Base-by-base conservation (phyloP, 2,113 vertebrate species). In the Sphaerodactylus townsendi region DNA sequence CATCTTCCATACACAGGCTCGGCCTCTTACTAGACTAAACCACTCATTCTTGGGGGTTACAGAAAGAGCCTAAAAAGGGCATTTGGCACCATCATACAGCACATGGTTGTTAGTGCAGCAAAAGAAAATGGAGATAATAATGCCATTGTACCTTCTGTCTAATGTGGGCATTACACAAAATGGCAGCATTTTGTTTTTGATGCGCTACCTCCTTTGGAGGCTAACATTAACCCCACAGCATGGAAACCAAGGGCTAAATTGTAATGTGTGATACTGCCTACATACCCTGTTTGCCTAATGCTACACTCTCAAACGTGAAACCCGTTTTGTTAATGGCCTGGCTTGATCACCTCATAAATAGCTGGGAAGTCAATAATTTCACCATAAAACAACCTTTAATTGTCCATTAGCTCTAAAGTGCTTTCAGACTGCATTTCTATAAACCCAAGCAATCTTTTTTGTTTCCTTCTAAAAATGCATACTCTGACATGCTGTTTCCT, bases 371-470 rank as follows among this genome's bases (percentile, higher is more conserved):
- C 70, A 93, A 86, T n/a, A 66, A 23, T 41, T 81, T 70, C 37
- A 28, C 41, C 76, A 84, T 37, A 69, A 90, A 85, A 48, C 33
- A 74, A 5, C 0, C 70, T 10, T 78, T 79, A 87, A 74, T 37
- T 21, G 0, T 79, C 68, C 10, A 11, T 81, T 90, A 76, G 10
- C 56, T 82, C 83, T 35, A 41, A 84, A 84, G 37, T 30, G 6
- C 25, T 83, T 59, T 88, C 86, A 82, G 50, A 46, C 80, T 0
- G 2, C 73, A 10, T n/a, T 88, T 87, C 50, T 71, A 77, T 78
- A 71, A 84, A 90, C 79, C 64, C 69, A 86, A 82, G 37, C 3
- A 82, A 89, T 82, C 8, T 78, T 28, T 83, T 35, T 87, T 2
- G 48, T 39, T 17, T 10, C 71, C 44, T 84, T 81, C 17, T 70